A percentile compares a stretch with the other conserved stretches of the same genome.
Evolutionary conservation across 2,888 invertebrate species (phyloP).

Genomic region (Lagria hirta): DNA sequence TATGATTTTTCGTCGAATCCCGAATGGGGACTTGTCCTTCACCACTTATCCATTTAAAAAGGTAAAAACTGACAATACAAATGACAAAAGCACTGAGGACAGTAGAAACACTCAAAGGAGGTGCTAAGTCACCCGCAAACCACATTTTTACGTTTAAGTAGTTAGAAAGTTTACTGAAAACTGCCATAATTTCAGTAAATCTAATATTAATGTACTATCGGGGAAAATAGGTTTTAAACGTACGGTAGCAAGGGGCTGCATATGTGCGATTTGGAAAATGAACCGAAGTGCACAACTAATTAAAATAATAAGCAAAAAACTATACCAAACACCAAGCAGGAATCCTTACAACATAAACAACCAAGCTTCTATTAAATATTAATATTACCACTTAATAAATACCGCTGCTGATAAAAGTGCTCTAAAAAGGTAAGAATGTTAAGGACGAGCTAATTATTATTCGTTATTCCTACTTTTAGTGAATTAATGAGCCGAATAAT

Average conservation of each 20-base stretch:
- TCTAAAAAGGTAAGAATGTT: too few relatives aligned
- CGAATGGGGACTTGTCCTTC: constrained; percentile 56
- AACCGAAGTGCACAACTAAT: background rate
- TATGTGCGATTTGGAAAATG: constrained; percentile 7
- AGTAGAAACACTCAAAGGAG: constrained; percentile 50
- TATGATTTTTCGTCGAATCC: constrained; percentile 58
- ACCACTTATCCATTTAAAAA: constrained; percentile 54
- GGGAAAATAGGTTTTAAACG: constrained; percentile 4
- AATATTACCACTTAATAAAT: too few relatives aligned
- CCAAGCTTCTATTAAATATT: too few relatives aligned
- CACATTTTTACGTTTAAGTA: constrained; percentile 40
- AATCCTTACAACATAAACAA: too few relatives aligned
- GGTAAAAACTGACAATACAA: constrained; percentile 53
- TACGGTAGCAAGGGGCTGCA: constrained; percentile 13
- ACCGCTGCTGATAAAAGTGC: too few relatives aligned
- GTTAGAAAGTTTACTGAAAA: constrained; percentile 42
- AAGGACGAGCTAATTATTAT: too few relatives aligned
- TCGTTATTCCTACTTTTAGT: too few relatives aligned
- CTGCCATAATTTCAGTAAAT: constrained; percentile 33
- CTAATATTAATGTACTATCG: background rate
- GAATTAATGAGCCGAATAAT: too few relatives aligned
- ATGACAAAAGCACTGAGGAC: constrained; percentile 55
- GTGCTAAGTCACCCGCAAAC: constrained; percentile 40
- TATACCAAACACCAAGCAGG: constrained; percentile 7
- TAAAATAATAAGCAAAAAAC: background rate